A percentile compares a stretch with the other conserved stretches of the same genome.
phyloP scores from a whole-genome alignment of 2,797 vertebrate species.

The Siniperca undulata region DNA sequence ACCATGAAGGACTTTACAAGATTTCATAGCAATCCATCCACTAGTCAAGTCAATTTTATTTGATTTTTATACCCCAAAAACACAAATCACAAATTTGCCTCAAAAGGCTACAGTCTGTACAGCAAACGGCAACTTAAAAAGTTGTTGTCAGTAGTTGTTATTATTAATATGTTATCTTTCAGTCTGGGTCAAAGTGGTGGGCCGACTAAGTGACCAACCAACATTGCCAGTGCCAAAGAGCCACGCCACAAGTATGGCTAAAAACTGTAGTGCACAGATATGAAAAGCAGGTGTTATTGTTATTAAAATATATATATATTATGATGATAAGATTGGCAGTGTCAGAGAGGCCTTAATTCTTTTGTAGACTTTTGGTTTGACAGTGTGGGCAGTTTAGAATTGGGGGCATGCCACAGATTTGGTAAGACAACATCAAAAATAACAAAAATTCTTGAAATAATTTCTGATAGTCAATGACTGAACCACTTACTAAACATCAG shows the following conservation, averaged over 20 bases:
- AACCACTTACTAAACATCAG: constrained; percentile 9
- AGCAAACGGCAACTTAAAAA: no score
- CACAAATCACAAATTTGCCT: no score
- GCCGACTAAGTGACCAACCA: background rate
- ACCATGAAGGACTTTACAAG: background rate
- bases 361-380: background rate
- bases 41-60: background rate
- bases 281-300: background rate
- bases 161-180: no score
- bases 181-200: no score
- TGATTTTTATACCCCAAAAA: no score
- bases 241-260: background rate
- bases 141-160: no score
- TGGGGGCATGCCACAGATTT: background rate
- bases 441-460: background rate
- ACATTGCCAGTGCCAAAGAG: background rate
- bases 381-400: background rate
- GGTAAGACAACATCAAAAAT: constrained; percentile 11
- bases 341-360: background rate
- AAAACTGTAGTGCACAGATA: background rate
- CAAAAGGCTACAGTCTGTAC: no score
- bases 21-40: background rate
- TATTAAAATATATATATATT: background rate
- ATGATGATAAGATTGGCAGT: background rate
- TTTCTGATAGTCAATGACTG: constrained; percentile 12